Base-by-base conservation (phyloP, 2,888 invertebrate species). In the Leucophenga maculata region DNA sequence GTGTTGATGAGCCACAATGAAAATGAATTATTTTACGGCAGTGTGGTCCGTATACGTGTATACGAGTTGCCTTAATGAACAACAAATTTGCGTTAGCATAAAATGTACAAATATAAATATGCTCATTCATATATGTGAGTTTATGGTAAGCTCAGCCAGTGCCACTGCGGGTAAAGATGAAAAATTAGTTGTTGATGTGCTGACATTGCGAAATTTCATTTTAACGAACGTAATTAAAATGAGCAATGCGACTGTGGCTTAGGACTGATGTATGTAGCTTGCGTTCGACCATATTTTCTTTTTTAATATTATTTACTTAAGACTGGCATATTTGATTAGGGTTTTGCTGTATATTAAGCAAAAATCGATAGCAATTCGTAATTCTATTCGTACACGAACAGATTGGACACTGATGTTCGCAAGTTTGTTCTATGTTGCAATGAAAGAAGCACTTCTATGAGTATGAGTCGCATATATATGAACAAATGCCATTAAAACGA, bases 121-220 rank as follows among this genome's bases (percentile, higher is more conserved):
- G 32, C 39, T n/a, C 32, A 18, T 46, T 59, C 68, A 20, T 46
- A 22, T 69, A 52, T 66, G 70, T 82, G 80, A 80, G 77, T 82
- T n/a, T n/a, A n/a, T n/a, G n/a, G 78, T 82, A 76, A 80, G 46
- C 46, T n/a, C n/a, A 46, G 4, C 2, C 26, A n/a, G n/a, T n/a
- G n/a, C n/a, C n/a, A n/a, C 26, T 26, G 26, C n/a, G 54, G 65
- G 70, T 81, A 82, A 77, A 78, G 77, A 80, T 82, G 79, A 80
- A 77, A 78, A 80, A 82, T 76, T 82, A 80, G 74, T 72, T 76
- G 78, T 81, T 80, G 80, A 82, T 82, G 76, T 75, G 70, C 69
- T 72, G 57, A 71, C 70, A 69, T 70, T 71, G 72, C 72, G 60
- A 76, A 82, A 77, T 76, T 75, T 79, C 75, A 74, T 78, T 79